A percentile compares a stretch with the other conserved stretches of the same genome.
Evolutionary conservation across 2,888 invertebrate species (phyloP).

Genomic region (Micropterix aruncella): DNA sequence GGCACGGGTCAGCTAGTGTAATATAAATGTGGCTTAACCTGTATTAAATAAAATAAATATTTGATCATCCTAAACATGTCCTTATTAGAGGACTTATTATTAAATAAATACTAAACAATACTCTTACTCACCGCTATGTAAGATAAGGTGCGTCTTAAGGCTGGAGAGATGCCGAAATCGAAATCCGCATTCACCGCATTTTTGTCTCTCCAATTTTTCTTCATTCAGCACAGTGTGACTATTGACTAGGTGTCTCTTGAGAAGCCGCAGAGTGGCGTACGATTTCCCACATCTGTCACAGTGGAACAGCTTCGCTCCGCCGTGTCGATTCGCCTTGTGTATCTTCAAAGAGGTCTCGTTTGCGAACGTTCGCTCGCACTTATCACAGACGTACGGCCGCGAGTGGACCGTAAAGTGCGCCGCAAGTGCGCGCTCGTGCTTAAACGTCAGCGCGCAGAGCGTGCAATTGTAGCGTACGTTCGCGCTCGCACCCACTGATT

Average conservation of each 20-base stretch:
- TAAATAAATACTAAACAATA: background rate
- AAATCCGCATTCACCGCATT: background rate
- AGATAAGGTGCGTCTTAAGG: background rate
- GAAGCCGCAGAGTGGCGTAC: background rate
- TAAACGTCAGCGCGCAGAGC: background rate
- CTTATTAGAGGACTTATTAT: too few relatives aligned
- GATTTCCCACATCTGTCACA: background rate
- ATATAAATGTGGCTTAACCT: too few relatives aligned
- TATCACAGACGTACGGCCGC: background rate
- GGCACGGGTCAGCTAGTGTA: too few relatives aligned
- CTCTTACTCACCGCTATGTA: background rate
- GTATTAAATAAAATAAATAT: too few relatives aligned
- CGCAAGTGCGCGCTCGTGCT: background rate
- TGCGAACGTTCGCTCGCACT: background rate
- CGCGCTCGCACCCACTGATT: too few relatives aligned
- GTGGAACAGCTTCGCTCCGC: background rate
- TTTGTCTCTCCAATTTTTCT: background rate
- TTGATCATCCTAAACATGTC: too few relatives aligned
- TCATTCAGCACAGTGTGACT: background rate
- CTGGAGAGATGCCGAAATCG: background rate
- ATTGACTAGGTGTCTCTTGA: background rate
- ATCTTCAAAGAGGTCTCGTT: background rate
- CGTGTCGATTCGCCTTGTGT: background rate
- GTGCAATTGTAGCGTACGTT: too few relatives aligned
- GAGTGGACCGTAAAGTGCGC: background rate